Evolutionary conservation across 2,888 invertebrate species (phyloP).

Genomic region (Apodemia mormo): DNA sequence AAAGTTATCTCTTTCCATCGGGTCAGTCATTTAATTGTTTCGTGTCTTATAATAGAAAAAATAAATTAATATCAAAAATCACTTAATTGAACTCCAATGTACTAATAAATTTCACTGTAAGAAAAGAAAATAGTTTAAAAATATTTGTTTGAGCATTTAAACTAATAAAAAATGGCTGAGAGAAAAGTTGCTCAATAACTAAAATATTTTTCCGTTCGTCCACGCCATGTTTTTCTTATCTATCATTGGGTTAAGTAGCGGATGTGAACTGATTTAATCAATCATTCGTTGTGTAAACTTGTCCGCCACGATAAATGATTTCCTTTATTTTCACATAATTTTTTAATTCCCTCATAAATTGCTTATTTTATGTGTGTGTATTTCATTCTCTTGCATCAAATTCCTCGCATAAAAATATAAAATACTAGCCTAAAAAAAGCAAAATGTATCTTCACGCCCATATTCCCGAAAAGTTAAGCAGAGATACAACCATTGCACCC

Average conservation of each 20-base stretch:
- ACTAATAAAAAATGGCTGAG: neutral
- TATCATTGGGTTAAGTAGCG: neutral
- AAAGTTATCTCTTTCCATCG: no score
- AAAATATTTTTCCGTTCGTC: neutral
- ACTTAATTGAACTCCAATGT: no score
- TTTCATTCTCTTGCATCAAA: neutral
- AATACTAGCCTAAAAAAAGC: no score
- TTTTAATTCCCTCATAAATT: neutral
- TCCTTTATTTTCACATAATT: neutral
- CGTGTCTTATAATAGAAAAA: no score
- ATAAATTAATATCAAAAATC: no score
- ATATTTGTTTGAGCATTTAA: neutral
- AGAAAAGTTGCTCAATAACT: neutral
- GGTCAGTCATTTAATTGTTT: no score
- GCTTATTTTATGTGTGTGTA: neutral
- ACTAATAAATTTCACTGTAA: no score
- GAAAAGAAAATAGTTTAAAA: no score
- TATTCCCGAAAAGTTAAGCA: no score
- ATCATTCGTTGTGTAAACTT: neutral
- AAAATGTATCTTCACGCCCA: no score
- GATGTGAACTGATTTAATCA: constrained; percentile 1
- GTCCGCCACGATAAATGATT: neutral
- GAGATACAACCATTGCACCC: no score
- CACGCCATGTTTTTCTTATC: neutral
- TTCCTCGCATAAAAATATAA: no score